Evolutionary conservation across 1,140 invertebrate species (phyloP), one percentile per base, ranked within the genome.

Genomic region (Bombus polaris): DNA sequence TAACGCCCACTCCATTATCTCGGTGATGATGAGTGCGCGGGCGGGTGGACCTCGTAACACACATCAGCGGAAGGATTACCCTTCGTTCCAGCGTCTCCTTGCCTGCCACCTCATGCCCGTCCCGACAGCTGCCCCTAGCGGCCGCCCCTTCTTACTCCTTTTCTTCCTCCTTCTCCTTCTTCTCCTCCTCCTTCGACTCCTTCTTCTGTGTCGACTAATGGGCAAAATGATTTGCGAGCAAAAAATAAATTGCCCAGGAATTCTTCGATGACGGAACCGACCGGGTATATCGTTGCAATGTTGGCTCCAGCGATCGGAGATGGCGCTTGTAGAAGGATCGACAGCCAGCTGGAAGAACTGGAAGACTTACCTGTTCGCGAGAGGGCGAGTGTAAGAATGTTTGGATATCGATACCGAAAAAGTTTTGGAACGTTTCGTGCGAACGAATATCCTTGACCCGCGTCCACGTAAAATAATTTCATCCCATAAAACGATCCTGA

Each of bases 1-100:
- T 87, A 94, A 91, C 94, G 94, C 94, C 94, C 92, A 95, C 94
- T 94, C 94, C 93, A 95, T 95, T 95, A 95, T 94, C 94, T 93
- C 90, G 91, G 93, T 92, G 94, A 94, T 94, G 94, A 94, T 94
- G 93, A 94, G 94, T 94, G 94, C 94, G 93, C 93, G 94, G 92
- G 94, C 94, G 93, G 93, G 88, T 94, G 88, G 88, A 91, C 90
- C 93, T 93, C 92, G 92, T 94, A 94, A 93, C 94, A 93, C 93
- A 94, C 93, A 94, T 94, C 92, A 93, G 89, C 92, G 68, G 79
- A 89, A 90, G 92, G 91, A 94, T 94, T 93, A 94, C 93, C 92
- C 92, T 93, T 91, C 86, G 86, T 77, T 78, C 89, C 76, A 81
- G 76, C 74, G 78, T 83, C 66, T 83, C 88, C 70, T 83, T 74